phyloP scores from a whole-genome alignment of 2,113 vertebrate species.

The Neofelis nebulosa region DNA sequence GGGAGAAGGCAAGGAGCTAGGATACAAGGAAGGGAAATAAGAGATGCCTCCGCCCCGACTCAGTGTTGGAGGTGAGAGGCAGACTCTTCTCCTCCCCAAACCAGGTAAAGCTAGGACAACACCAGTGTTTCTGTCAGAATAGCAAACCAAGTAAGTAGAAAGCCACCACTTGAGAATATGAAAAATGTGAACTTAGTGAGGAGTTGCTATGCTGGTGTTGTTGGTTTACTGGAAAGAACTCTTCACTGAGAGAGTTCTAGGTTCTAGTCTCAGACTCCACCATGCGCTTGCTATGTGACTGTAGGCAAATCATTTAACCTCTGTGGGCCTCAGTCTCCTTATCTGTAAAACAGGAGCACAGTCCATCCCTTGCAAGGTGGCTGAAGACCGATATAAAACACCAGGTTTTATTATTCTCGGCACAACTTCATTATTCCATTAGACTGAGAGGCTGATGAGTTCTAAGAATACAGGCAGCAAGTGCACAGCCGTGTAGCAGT shows the following conservation, averaged over 20 bases:
- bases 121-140: background rate
- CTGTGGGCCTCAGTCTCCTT: background rate
- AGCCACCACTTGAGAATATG: background rate
- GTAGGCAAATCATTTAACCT: background rate
- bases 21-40: background rate
- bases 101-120: background rate
- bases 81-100: background rate
- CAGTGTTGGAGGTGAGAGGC: background rate
- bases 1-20: slow-evolving; percentile 18
- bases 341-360: background rate
- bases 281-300: background rate
- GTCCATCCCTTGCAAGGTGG: background rate
- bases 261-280: background rate
- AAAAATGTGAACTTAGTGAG: background rate
- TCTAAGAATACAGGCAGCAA: background rate
- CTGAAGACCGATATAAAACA: background rate
- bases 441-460: background rate
- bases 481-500: background rate
- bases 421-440: background rate
- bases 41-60: background rate
- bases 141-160: slow-evolving; percentile 29
- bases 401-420: background rate
- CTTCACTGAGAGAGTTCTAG: background rate
- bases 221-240: background rate
- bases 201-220: background rate